Conservation (phyloP, 2,113 vertebrate species). For the Crotalus viridis region DNA sequence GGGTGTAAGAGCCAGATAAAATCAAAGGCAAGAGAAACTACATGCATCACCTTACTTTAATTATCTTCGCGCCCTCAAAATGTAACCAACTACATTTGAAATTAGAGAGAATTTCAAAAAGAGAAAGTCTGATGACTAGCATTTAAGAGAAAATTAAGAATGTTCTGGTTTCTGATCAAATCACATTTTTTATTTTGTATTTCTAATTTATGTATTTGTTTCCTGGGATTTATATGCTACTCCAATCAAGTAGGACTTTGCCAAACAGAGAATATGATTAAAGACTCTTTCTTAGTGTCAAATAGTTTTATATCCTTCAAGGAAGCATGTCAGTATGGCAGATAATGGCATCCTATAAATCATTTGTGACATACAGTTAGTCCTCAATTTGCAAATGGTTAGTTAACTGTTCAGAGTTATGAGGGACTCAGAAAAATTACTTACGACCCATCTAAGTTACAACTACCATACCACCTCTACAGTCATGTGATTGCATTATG, state of each 20-base stretch:
- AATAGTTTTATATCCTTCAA: neutral
- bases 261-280: neutral
- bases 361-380: neutral
- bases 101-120: neutral
- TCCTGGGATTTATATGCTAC: neutral
- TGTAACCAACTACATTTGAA: neutral
- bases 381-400: neutral
- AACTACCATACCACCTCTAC: neutral
- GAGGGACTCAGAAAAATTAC: neutral
- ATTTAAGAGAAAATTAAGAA: neutral
- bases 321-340: neutral
- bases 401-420: neutral
- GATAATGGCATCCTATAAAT: neutral
- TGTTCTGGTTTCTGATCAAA: neutral
- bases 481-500: neutral
- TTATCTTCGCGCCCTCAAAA: neutral
- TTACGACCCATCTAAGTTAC: neutral
- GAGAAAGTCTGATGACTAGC: neutral
- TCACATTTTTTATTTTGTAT: neutral
- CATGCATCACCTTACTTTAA: no score
- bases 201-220: neutral
- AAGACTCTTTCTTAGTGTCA: neutral
- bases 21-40: neutral
- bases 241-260: no score
- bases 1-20: neutral